Conservation (phyloP, 2,113 vertebrate genomes). For the Nesoenas mayeri region DNA sequence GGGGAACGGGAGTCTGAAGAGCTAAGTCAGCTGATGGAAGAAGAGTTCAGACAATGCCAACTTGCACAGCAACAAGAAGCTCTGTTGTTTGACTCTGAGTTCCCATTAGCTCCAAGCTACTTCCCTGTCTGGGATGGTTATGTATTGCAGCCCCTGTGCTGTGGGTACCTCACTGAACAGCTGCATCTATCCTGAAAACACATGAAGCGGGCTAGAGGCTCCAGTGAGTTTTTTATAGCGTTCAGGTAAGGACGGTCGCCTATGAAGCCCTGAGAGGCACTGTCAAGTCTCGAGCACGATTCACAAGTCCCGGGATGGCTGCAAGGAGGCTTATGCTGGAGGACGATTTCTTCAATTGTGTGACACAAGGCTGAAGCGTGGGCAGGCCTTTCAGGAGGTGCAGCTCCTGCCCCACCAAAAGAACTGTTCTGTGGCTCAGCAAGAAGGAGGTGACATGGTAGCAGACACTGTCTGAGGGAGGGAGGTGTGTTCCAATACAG, state of each 20-base stretch:
- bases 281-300: not conserved
- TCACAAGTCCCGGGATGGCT: fast-evolving
- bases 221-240: not conserved
- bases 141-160: not conserved
- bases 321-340: fast-evolving
- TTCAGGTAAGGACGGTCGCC: not conserved
- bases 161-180: not conserved
- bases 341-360: not conserved
- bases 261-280: not conserved
- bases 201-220: not conserved
- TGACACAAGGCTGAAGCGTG: not conserved
- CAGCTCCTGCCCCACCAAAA: not conserved
- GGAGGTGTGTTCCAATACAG: not conserved
- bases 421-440: not conserved
- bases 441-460: fast-evolving
- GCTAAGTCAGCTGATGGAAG: not conserved
- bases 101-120: not conserved
- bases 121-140: not conserved
- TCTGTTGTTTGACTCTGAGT: not conserved
- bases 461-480: not conserved
- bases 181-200: not conserved
- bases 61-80: not conserved
- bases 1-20: not conserved
- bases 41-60: not conserved
- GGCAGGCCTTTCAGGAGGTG: not conserved